Evolutionary conservation across 92 coral and sea anemone genomes (phyloP).

Genomic region (Diadumene lineata): DNA sequence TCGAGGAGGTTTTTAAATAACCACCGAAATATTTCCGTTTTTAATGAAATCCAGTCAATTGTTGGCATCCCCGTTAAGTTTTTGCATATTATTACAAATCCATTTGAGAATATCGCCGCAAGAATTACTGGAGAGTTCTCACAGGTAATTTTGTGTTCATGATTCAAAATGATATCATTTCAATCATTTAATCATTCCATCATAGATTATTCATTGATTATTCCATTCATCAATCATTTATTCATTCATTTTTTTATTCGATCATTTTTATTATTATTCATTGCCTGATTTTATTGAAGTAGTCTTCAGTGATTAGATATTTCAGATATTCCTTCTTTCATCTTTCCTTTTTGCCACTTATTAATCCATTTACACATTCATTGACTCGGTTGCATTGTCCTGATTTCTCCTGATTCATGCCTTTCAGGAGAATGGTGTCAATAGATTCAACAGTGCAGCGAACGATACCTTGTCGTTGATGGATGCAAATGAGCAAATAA

Average conservation of each 20-base stretch:
- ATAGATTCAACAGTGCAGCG: neutral
- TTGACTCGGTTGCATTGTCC: neutral
- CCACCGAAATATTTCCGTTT: neutral
- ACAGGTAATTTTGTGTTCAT: too few species aligned
- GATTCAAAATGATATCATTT: neutral
- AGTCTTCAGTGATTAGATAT: too few species aligned
- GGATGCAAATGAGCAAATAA: conserved; percentile 16
- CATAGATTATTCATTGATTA: too few species aligned
- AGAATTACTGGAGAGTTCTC: neutral
- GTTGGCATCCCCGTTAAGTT: conserved; percentile 50
- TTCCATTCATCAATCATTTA: neutral
- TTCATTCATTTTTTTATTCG: neutral
- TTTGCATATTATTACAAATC: conserved; percentile 49
- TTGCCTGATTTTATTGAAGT: too few species aligned
- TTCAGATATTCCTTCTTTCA: too few species aligned
- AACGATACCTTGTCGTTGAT: conserved; percentile 9
- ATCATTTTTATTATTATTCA: too few species aligned
- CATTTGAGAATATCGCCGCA: conserved; percentile 48
- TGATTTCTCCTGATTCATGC: neutral
- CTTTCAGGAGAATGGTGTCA: neutral
- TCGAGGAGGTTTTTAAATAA: conserved; percentile 10
- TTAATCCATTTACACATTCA: neutral
- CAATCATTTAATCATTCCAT: neutral
- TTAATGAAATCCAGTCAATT: conserved; percentile 23
- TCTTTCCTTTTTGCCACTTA: too few species aligned